Evolutionary conservation across 2,113 vertebrate genomes (phyloP), one percentile per base, ranked within the genome.

Genomic region (Toxotes chatareus): DNA sequence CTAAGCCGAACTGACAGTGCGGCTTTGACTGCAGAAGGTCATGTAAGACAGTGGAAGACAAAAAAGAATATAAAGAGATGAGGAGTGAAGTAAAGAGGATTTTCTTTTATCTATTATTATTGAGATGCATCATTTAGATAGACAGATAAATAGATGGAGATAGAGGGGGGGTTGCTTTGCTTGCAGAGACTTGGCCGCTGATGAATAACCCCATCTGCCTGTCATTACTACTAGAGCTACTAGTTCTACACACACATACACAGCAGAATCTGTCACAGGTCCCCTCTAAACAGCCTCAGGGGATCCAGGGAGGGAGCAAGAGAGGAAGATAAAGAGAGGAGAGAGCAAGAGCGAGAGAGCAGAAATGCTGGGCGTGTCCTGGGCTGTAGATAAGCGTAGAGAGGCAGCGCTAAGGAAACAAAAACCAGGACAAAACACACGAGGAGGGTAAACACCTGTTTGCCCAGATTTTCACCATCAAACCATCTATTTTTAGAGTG

Each of bases 191-290:
- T 80, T 74, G 73, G 86, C 82, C 76, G 57, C 34, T 91, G 93
- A 93, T 92, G 78, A 92, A 91, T 87, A 86, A 81, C 84, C 71
- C 82, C 85, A 88, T 87, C 89, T 87, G 85, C 80, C 73, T 82
- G 85, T 90, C 75, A 70, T 92, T 80, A 84, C 84, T 60, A 85
- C 78, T 60, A 75, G 38, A 80, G 74, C 79, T 78, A 69, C 83
- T 74, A 79, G 61, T 60, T 60, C 82, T 71, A 85, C 85, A 79
- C 38, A 36, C 49, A 81, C 67, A 64, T 47, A 59, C 78, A 64
- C 77, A 63, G 82, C 70, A 74, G 78, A 86, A 78, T 84, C 64
- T 82, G 86, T 87, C 88, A 92, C 80, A 76, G 82, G 87, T 88
- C 83, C 73, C n/a, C 71, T 76, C 59, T 83, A 89, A 91, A 88